Evolutionary conservation across 2,797 vertebrate species (phyloP).

Genomic region (Natrix natrix): DNA sequence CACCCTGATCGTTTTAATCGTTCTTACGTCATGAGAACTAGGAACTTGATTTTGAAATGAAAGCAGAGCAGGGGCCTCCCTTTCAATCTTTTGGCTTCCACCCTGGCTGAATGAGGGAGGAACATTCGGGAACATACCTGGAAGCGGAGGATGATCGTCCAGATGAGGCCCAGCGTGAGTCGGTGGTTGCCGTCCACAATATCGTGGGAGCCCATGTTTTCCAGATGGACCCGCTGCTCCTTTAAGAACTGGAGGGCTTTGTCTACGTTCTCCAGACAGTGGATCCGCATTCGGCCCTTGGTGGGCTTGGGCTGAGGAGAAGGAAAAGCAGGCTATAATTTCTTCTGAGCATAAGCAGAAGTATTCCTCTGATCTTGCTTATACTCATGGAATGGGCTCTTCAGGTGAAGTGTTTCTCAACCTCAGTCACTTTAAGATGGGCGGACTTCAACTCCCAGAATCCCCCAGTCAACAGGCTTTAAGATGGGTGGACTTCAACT

Average conservation of each 20-base stretch:
- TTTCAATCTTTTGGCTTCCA: not conserved
- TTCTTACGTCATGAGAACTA: not conserved
- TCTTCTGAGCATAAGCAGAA: not conserved
- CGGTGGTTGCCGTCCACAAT: conserved; percentile 94
- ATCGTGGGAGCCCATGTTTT: conserved; percentile 95
- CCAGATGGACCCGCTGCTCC: conserved; percentile 91
- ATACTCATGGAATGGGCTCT: not conserved
- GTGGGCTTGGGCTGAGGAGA: conserved; percentile 86
- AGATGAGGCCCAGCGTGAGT: conserved; percentile 91
- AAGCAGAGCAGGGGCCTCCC: not conserved
- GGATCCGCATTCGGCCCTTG: conserved; percentile 93
- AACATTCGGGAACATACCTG: conserved; percentile 75
- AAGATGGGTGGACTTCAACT: not conserved
- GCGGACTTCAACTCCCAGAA: too few relatives aligned
- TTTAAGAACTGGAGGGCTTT: conserved; percentile 94
- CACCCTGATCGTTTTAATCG: not conserved
- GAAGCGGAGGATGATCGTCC: conserved; percentile 94
- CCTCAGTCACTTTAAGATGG: not conserved
- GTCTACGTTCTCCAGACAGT: conserved; percentile 94
- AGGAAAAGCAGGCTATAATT: not conserved
- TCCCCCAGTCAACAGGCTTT: too few relatives aligned
- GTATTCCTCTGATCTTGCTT: not conserved
- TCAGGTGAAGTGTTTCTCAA: not conserved
- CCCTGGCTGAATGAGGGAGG: not conserved
- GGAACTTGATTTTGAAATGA: not conserved